These are phyloP conservation scores for Halcyon senegalensis DNA, from an alignment of 2,113 vertebrate genomes.

Conservation along the genomic window DNA sequence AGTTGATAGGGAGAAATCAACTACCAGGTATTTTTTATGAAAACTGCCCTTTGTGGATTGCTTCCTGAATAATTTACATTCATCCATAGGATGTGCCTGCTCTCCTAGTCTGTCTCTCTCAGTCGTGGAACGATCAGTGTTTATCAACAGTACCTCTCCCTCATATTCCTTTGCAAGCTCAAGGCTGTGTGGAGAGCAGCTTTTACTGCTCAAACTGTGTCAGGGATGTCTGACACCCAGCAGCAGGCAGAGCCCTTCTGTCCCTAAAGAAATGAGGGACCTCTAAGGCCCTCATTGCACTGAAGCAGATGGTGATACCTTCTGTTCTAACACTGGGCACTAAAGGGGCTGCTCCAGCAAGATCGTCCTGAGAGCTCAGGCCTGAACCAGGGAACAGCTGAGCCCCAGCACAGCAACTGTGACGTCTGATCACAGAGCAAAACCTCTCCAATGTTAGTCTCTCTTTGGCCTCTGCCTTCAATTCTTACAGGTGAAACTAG, in stretches of 20 bases:
- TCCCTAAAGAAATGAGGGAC: neutral
- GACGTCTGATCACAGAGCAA: neutral
- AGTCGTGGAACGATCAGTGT: neutral
- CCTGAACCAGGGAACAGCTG: neutral
- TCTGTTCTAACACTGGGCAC: neutral
- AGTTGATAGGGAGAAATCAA: neutral
- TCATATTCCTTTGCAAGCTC: neutral
- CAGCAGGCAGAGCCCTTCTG: neutral
- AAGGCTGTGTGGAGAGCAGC: neutral
- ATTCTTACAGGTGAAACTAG: slow-evolving; percentile 30
- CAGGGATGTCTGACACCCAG: neutral
- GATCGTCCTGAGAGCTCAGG: neutral
- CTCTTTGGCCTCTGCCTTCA: neutral
- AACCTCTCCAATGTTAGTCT: neutral
- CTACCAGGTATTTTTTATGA: neutral
- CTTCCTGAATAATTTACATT: neutral
- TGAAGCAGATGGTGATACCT: neutral
- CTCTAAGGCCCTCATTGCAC: neutral
- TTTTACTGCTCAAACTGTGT: neutral
- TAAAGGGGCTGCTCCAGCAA: neutral
- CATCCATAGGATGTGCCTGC: neutral
- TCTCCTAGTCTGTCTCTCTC: neutral
- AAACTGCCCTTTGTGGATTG: neutral
- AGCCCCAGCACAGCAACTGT: neutral
- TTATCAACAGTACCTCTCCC: neutral